Percentiles rank a stretch among this genome's conserved stretches.
Evolutionary conservation across 2,888 invertebrate genomes (phyloP).

Genomic region (Morinoia aosen): DNA sequence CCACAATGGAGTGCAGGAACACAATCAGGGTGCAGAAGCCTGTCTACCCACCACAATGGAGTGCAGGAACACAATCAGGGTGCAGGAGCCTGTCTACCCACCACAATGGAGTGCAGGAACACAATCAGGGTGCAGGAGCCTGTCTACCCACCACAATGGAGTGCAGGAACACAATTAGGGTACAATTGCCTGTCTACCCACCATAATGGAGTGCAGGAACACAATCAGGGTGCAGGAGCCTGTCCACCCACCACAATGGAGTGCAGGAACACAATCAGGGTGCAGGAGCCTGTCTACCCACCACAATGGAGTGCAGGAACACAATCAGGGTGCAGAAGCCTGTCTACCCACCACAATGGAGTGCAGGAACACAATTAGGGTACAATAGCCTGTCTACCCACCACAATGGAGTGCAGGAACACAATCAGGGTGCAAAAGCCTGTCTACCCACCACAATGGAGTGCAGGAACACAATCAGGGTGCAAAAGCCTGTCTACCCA

Average conservation of each 20-base stretch:
- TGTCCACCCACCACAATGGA: not conserved
- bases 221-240: conserved; percentile 60
- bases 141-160: conserved; percentile 12
- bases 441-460: too few species aligned
- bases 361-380: conserved; percentile 67
- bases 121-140: conserved; percentile 65
- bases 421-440: conserved; percentile 65
- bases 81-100: conserved; percentile 61
- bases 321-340: not conserved
- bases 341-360: conserved; percentile 12
- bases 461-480: too few species aligned
- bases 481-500: not conserved
- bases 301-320: not conserved
- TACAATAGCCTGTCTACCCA: conserved; percentile 61
- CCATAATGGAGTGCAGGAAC: conserved; percentile 67
- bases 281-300: not conserved
- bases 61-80: conserved; percentile 67
- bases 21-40: not conserved
- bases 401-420: conserved; percentile 66
- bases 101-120: conserved; percentile 67
- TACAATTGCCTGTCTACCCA: conserved; percentile 60
- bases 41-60: conserved; percentile 12
- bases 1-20: too few species aligned
- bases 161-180: conserved; percentile 67
- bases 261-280: not conserved